phyloP scores from a whole-genome alignment of 1,140 invertebrate species.

The Leguminivora glycinivorella region DNA sequence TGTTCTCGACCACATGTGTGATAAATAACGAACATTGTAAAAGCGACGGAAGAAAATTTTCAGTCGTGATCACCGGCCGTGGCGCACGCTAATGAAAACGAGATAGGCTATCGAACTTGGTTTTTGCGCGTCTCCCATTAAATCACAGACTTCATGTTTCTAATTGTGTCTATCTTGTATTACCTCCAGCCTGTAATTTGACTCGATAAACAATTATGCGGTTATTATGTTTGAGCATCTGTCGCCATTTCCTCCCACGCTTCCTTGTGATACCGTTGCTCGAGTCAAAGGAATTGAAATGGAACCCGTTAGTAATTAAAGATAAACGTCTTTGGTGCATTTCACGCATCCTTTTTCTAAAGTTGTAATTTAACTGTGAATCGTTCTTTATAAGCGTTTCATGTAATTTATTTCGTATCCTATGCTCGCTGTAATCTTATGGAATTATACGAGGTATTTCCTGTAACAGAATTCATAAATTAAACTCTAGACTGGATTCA shows the following conservation, averaged over 20 bases:
- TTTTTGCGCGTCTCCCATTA: slow-evolving; percentile 36
- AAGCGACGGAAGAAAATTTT: slow-evolving; percentile 43
- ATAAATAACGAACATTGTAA: slow-evolving; percentile 36
- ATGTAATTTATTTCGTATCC: not conserved
- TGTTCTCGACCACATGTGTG: slow-evolving; percentile 32
- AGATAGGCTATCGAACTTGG: slow-evolving; percentile 63
- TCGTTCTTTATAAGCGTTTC: not conserved
- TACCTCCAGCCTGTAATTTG: slow-evolving; percentile 19
- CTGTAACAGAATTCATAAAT: too few relatives aligned
- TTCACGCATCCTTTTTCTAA: slow-evolving; percentile 18
- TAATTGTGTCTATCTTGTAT: slow-evolving; percentile 31
- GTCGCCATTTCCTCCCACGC: slow-evolving; percentile 25
- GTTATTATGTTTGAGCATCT: slow-evolving; percentile 25
- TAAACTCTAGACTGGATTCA: too few relatives aligned
- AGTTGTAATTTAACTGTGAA: not conserved
- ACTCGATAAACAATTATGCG: slow-evolving; percentile 17
- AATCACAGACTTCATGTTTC: slow-evolving; percentile 27
- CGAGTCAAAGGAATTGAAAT: slow-evolving; percentile 20
- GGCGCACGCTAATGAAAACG: slow-evolving; percentile 67
- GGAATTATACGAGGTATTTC: not conserved
- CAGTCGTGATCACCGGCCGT: slow-evolving; percentile 52
- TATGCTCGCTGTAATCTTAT: not conserved
- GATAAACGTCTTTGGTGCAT: slow-evolving; percentile 10
- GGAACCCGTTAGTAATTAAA: slow-evolving; percentile 13
- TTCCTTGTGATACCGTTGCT: slow-evolving; percentile 22